Percentiles rank a stretch among this genome's conserved stretches.
Conservation (phyloP, 2,888 invertebrate genomes). For the Neelides folsomi region DNA sequence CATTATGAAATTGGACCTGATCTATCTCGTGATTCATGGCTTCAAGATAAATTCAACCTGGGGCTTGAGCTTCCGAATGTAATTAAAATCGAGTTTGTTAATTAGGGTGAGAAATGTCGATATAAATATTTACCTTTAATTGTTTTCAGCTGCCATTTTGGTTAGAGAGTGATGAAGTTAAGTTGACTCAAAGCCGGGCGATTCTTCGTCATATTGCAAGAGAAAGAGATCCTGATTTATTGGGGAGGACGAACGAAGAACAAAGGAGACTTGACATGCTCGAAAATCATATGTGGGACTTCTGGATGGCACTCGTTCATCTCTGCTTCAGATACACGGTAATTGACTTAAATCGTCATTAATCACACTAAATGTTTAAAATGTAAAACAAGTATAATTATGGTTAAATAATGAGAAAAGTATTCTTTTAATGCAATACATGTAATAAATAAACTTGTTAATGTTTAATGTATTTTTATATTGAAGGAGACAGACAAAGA, state of each 20-base stretch:
- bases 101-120: slow-evolving; percentile 3
- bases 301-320: slow-evolving; percentile 36
- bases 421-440: no score
- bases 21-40: slow-evolving; percentile 37
- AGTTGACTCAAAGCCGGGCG: slow-evolving; percentile 39
- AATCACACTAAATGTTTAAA: no score
- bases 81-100: slow-evolving; percentile 1
- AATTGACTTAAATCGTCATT: no score
- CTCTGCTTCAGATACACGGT: slow-evolving; percentile 35
- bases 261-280: slow-evolving; percentile 37
- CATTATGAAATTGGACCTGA: slow-evolving; percentile 38
- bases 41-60: slow-evolving; percentile 27
- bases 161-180: slow-evolving; percentile 37
- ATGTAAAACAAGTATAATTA: no score
- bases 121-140: background rate
- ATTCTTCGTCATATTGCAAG: slow-evolving; percentile 39
- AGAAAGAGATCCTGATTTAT: slow-evolving; percentile 36
- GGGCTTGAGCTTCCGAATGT: slow-evolving; percentile 38
- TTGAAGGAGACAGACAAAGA: slow-evolving; percentile 37
- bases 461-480: slow-evolving; percentile 2
- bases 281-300: slow-evolving; percentile 38
- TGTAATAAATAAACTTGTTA: background rate
- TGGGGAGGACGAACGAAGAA: slow-evolving; percentile 38
- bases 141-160: slow-evolving; percentile 39
- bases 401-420: no score